A percentile compares a stretch with the other conserved stretches of the same genome.
These are phyloP conservation scores for Alfaro cultratus DNA, from an alignment of 2,797 vertebrate species.

Conservation along the genomic window DNA sequence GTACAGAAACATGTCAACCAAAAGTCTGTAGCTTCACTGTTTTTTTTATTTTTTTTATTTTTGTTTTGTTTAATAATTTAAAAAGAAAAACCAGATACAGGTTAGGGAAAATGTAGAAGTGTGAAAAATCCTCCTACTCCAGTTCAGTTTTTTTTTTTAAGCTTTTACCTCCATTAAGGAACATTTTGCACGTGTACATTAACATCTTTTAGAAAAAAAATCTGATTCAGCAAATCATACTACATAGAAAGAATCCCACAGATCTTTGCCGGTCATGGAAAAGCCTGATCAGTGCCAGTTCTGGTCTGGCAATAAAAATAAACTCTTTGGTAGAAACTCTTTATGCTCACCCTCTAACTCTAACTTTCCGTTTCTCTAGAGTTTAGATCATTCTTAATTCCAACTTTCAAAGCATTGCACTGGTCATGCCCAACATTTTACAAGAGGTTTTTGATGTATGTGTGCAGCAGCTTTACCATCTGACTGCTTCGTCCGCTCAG, in stretches of 20 bases:
- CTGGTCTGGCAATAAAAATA: background rate
- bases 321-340: too few species aligned
- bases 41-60: background rate
- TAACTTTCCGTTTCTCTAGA: background rate
- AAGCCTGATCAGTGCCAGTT: background rate
- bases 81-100: background rate
- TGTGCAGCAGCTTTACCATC: conserved; percentile 81
- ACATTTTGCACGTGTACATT: background rate
- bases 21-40: background rate
- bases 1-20: background rate
- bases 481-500: conserved; percentile 82
- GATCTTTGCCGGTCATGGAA: background rate
- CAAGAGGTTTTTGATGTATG: background rate
- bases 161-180: background rate
- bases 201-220: background rate
- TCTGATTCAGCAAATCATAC: background rate
- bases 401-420: background rate
- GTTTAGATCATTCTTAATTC: background rate
- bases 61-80: background rate
- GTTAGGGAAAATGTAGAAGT: background rate
- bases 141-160: background rate
- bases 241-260: background rate
- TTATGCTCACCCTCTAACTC: background rate
- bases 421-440: background rate
- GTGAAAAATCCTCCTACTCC: background rate